A percentile compares a stretch with the other conserved stretches of the same genome.
Evolutionary conservation across 2,888 invertebrate genomes (phyloP).

Genomic region (Hypolimnas misippus): DNA sequence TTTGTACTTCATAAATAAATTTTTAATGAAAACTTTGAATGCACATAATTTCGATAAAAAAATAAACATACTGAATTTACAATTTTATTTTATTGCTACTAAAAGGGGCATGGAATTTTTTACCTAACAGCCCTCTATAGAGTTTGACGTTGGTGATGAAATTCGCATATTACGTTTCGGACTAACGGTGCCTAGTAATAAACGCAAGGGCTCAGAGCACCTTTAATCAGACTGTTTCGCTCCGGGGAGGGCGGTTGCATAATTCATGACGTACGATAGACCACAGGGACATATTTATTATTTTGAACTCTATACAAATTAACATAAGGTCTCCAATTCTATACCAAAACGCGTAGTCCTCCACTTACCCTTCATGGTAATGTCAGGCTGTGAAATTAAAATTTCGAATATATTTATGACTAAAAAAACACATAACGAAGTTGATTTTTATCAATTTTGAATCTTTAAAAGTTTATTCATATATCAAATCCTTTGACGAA

Average conservation of each 20-base stretch:
- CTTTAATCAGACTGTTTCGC: slow-evolving; percentile 53
- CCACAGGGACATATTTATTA: slow-evolving; percentile 28
- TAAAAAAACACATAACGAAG: slow-evolving; percentile 14
- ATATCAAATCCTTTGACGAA: neutral
- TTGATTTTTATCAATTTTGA: neutral
- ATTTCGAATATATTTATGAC: slow-evolving; percentile 38
- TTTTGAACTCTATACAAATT: slow-evolving; percentile 23
- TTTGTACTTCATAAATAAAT: slow-evolving; percentile 8
- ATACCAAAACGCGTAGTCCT: slow-evolving; percentile 8
- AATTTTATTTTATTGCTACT: slow-evolving; percentile 27
- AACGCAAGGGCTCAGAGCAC: slow-evolving; percentile 43
- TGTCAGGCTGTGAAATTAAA: slow-evolving; percentile 37
- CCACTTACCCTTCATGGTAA: slow-evolving; percentile 37
- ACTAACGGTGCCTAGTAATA: slow-evolving; percentile 37
- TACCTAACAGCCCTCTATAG: slow-evolving; percentile 10
- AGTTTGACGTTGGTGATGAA: slow-evolving; percentile 26
- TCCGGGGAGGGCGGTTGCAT: slow-evolving; percentile 49
- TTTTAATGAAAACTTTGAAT: slow-evolving; percentile 7
- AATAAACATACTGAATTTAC: slow-evolving; percentile 24
- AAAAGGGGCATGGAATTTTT: slow-evolving; percentile 15
- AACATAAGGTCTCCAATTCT: slow-evolving; percentile 19
- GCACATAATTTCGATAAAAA: slow-evolving; percentile 25
- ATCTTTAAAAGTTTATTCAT: neutral
- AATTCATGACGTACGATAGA: slow-evolving; percentile 55
- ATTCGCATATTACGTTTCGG: slow-evolving; percentile 31